Conservation (phyloP, 2,888 invertebrate species). For the Tipula vernalis region DNA sequence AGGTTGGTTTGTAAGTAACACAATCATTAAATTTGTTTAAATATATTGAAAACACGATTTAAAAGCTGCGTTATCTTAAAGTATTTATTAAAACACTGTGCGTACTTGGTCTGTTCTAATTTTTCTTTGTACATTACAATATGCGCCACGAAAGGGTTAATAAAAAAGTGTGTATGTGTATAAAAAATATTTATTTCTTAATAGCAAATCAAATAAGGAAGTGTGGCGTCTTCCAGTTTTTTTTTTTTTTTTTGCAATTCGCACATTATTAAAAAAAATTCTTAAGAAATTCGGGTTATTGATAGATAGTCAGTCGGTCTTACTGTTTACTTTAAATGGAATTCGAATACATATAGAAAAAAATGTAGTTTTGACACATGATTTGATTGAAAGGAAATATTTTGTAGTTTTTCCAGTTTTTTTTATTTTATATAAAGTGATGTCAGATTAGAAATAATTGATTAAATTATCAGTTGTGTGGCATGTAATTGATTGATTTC, state of each 20-base stretch:
- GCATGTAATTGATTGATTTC: constrained; percentile 4
- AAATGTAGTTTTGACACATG: neutral
- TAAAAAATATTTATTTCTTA: neutral
- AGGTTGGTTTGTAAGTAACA: neutral
- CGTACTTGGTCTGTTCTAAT: neutral
- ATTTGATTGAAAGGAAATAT: neutral
- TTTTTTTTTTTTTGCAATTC: neutral
- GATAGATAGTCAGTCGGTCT: neutral
- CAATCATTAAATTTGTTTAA: neutral
- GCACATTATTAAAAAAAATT: neutral
- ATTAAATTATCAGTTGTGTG: constrained; percentile 4
- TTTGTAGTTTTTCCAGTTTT: neutral
- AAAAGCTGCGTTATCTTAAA: neutral
- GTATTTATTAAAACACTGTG: neutral
- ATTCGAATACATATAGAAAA: neutral
- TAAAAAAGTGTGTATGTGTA: neutral
- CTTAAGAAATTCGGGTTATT: neutral
- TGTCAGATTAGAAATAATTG: constrained; percentile 4
- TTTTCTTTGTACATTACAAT: neutral
- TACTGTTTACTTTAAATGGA: neutral
- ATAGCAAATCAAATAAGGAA: neutral
- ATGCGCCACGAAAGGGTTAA: neutral
- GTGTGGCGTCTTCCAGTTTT: neutral
- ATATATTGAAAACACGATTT: neutral
- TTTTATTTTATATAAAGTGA: neutral